Conservation (phyloP, 2,888 invertebrate genomes). For the Meghimatium bilineatum region DNA sequence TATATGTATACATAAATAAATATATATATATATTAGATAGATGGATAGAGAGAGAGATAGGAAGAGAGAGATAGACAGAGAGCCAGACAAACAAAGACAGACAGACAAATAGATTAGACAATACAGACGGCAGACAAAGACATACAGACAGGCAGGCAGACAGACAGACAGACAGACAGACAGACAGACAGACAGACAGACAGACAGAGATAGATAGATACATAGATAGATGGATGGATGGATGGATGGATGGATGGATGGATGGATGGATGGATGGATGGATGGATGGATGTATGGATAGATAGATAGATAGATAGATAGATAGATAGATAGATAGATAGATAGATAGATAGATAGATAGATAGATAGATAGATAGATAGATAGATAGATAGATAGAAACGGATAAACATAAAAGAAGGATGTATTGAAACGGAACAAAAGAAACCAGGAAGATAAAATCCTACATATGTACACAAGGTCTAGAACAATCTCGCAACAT, state of each 20-base stretch:
- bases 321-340: neutral
- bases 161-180: neutral
- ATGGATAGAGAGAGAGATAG: neutral
- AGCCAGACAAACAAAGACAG: neutral
- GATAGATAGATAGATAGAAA: neutral
- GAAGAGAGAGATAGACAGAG: neutral
- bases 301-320: neutral
- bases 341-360: neutral
- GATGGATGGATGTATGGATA: neutral
- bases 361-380: neutral
- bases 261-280: neutral
- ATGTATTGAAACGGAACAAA: no score
- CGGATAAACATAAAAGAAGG: no score
- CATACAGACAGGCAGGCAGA: neutral
- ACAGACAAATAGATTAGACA: neutral
- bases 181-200: neutral
- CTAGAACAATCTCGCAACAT: no score
- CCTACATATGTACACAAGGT: no score
- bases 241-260: neutral
- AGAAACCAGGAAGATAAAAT: no score
- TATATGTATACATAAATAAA: constrained; percentile 4
- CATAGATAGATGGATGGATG: neutral
- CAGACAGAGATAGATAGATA: neutral
- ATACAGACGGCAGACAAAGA: neutral
- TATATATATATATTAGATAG: constrained; percentile 4